Conservation (phyloP, 2,113 vertebrate species). For the Hippocampus guttulatus region DNA sequence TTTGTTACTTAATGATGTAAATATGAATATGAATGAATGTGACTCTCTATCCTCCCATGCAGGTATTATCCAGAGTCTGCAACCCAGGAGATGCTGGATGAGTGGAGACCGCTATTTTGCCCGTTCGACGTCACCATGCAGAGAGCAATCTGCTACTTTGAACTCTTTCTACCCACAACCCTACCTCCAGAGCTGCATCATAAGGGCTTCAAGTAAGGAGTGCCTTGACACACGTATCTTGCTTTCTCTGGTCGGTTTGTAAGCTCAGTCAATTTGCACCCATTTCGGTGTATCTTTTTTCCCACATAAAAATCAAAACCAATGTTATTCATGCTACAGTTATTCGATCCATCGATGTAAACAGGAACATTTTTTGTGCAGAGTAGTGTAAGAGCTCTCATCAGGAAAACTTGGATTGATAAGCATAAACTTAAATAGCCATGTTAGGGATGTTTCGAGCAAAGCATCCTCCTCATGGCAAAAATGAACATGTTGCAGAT, state of each 20-base stretch:
- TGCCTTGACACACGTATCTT: neutral
- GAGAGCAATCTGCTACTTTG: conserved; percentile 93
- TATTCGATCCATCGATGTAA: neutral
- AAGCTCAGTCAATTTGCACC: neutral
- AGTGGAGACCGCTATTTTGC: conserved; percentile 94
- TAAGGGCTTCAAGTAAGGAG: conserved; percentile 89
- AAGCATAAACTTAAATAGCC: too few species aligned
- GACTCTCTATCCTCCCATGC: conserved; percentile 19
- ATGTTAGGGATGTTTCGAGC: too few species aligned
- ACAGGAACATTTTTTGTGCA: neutral
- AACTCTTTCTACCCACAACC: conserved; percentile 93
- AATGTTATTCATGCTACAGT: neutral
- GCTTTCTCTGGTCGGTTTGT: neutral
- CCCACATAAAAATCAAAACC: neutral
- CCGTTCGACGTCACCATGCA: conserved; percentile 99
- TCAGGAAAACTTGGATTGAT: too few species aligned
- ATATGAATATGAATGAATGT: conserved; percentile 3
- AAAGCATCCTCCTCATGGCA: too few species aligned
- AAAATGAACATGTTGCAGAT: neutral
- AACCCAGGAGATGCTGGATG: conserved; percentile 92
- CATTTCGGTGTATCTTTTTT: neutral
- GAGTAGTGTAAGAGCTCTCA: neutral
- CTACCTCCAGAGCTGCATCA: conserved; percentile 90
- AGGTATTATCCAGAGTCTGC: conserved; percentile 92
- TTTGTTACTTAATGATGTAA: conserved; percentile 1